Base-by-base conservation (phyloP, 2,888 invertebrate species). In the Acleris cristana region DNA sequence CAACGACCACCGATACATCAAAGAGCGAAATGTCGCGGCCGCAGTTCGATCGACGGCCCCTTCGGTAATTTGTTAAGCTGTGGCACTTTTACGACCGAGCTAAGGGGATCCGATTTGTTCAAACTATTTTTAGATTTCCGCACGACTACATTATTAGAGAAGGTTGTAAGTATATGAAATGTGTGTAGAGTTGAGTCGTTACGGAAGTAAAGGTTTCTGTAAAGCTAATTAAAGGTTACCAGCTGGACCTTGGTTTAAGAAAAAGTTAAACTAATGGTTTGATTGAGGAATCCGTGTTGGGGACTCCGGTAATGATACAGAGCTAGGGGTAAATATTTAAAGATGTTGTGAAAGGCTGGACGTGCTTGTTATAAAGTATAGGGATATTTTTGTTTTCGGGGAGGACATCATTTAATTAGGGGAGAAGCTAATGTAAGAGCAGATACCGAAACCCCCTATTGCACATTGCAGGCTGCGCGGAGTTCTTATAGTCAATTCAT, bases 41-140 rank as follows among this genome's bases (percentile, higher is more conserved):
- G 67, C 74, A 71, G 69, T 68, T 59, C 70, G 67, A 73, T 69
- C 70, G 66, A 66, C 56, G 66, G 64, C 69, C 55, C 52, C 10
- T 53, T 30, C 69, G 63, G 74, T 82, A 80, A 89, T 89, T 88
- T 85, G 87, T 89, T 83, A 80, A 69, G 69, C 80, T 76, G 79
- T 77, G 83, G 76, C 83, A 82, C 70, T 72, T 80, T 83, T 78
- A 79, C 79, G 81, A 76, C 70, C 76, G 73, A 74, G 71, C 71
- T 73, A 76, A 78, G 77, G 79, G 80, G 81, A 78, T 79, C 79
- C 81, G 83, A 87, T 85, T 86, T 82, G 85, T 84, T 73, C 44
- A 57, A n/a, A 63, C 73, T 90, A 90, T 89, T 88, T 87, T 74
- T 76, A 81, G 85, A 84, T 78, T 78, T 83, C 82, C 83, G 81